These are phyloP conservation scores for Alca torda DNA, from an alignment of 2,797 vertebrate genomes.

Conservation along the genomic window DNA sequence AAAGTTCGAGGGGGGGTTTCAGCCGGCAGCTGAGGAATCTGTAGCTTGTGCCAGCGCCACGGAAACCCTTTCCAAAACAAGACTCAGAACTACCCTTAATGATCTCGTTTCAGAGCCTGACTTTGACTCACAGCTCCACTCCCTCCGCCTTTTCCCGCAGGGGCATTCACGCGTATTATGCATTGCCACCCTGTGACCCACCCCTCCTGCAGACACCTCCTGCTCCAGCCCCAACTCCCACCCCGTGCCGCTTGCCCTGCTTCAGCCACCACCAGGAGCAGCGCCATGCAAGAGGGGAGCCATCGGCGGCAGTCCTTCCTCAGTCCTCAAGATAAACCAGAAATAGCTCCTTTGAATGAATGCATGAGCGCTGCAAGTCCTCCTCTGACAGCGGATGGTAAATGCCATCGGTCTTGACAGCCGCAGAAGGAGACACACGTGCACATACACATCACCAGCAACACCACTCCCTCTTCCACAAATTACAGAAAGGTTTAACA, in stretches of 20 bases:
- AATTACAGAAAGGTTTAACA: background rate
- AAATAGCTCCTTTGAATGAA: background rate
- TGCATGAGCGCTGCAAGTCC: background rate
- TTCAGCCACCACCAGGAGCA: background rate
- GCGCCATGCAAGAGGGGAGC: accelerated
- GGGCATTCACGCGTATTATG: accelerated
- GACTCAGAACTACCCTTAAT: slow-evolving; percentile 18
- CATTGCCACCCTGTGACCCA: background rate
- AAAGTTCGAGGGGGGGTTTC: slow-evolving; percentile 71
- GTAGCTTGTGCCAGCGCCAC: slow-evolving; percentile 77
- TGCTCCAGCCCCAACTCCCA: background rate
- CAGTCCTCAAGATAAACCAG: background rate
- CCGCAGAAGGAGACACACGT: background rate
- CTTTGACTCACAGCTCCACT: background rate
- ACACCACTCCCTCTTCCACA: background rate
- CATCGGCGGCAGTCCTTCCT: accelerated
- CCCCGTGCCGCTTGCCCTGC: too few relatives aligned
- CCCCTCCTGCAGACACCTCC: background rate
- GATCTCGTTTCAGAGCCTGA: slow-evolving; percentile 32
- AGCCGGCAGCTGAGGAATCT: slow-evolving; percentile 86
- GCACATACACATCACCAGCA: background rate
- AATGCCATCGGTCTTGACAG: background rate
- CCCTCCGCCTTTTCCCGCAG: accelerated
- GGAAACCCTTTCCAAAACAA: slow-evolving; percentile 90
- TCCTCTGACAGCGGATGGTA: background rate